A percentile compares a stretch with the other conserved stretches of the same genome.
phyloP scores from a whole-genome alignment of 2,888 invertebrate genomes.

The Empis stercorea region DNA sequence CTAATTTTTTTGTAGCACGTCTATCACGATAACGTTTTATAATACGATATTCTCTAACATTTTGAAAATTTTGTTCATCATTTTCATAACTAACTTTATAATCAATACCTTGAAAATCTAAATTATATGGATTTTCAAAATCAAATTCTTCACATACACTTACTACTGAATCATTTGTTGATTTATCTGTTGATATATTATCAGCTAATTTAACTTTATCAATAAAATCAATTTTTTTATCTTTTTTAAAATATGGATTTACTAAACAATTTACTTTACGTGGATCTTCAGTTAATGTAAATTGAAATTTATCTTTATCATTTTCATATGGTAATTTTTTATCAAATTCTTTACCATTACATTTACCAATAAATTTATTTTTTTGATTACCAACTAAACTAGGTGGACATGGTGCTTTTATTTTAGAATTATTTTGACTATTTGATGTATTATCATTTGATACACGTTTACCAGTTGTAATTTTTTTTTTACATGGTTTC shows the following conservation, averaged over 20 bases:
- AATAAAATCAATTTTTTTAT: conserved; percentile 14
- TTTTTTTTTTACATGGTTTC: neutral
- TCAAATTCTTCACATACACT: conserved; percentile 29
- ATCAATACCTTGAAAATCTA: conserved; percentile 33
- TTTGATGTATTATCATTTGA: neutral
- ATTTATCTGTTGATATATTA: conserved; percentile 22
- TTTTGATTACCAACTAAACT: neutral
- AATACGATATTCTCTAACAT: conserved; percentile 25
- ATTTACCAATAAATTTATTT: neutral
- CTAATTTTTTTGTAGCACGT: conserved; percentile 18
- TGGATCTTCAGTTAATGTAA: conserved; percentile 30
- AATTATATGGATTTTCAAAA: conserved; percentile 26
- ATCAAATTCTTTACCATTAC: neutral
- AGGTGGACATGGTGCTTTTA: neutral
- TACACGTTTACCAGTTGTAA: neutral
- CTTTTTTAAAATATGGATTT: conserved; percentile 19
- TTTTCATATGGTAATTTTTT: neutral
- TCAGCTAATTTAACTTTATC: conserved; percentile 27
- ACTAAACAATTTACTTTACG: conserved; percentile 25
- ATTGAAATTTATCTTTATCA: conserved; percentile 11
- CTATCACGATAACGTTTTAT: conserved; percentile 26
- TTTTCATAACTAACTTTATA: conserved; percentile 26
- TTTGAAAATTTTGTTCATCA: conserved; percentile 29
- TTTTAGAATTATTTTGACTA: neutral
- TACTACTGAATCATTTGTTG: conserved; percentile 19